Evolutionary conservation across 2,113 vertebrate species (phyloP).

Genomic region (Callocephalon fimbriatum): DNA sequence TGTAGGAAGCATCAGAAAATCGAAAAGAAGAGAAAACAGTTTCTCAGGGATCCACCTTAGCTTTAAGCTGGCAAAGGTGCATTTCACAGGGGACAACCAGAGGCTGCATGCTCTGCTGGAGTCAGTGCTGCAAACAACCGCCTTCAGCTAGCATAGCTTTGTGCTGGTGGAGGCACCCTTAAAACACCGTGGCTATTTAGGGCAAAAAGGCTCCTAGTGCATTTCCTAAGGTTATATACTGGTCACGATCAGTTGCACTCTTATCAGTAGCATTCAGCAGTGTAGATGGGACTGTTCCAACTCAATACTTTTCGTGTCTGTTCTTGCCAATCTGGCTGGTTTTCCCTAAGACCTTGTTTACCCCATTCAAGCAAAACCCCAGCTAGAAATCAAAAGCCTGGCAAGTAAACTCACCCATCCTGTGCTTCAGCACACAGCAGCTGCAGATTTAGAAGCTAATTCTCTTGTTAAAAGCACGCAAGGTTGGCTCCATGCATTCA

Average conservation of each 20-base stretch:
- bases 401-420: background rate
- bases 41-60: background rate
- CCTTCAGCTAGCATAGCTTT: background rate
- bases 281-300: background rate
- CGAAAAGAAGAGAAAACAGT: background rate
- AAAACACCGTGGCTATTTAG: background rate
- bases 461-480: background rate
- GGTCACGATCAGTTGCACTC: background rate
- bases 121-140: background rate
- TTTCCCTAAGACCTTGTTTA: background rate
- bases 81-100: background rate
- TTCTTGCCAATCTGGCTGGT: background rate
- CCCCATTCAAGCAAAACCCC: background rate
- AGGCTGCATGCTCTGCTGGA: background rate
- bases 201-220: background rate
- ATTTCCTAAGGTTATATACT: background rate
- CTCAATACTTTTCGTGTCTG: background rate
- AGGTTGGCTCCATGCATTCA: background rate
- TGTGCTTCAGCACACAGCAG: background rate
- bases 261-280: background rate
- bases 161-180: background rate
- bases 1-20: background rate
- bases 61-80: background rate
- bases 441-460: background rate
- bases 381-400: background rate